Percentiles rank a stretch among this genome's conserved stretches.
Evolutionary conservation across 2,113 vertebrate genomes (phyloP).

Genomic region (Varanus komodoensis): DNA sequence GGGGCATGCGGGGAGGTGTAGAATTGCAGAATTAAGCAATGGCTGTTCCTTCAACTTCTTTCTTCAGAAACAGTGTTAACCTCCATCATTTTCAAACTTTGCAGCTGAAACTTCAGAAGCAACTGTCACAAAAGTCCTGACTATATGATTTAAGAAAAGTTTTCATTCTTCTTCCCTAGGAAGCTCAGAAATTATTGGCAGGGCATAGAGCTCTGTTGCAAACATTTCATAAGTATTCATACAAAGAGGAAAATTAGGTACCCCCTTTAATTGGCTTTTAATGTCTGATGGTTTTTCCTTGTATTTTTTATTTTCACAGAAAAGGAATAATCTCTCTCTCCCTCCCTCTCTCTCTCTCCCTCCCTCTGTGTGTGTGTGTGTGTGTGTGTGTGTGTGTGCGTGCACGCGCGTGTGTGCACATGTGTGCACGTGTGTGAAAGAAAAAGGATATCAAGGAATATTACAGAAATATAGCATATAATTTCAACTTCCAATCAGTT

Average conservation of each 20-base stretch:
- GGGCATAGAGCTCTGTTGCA: conserved; percentile 59
- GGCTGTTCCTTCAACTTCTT: background rate
- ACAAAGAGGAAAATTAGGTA: conserved; percentile 58
- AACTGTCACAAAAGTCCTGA: conserved; percentile 5
- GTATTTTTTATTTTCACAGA: no score
- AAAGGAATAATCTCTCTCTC: no score
- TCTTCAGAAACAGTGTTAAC: background rate
- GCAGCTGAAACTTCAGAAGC: conserved; percentile 31
- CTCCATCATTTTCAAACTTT: background rate
- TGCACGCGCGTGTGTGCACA: no score
- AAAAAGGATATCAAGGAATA: no score
- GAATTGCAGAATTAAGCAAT: background rate
- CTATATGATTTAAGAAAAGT: conserved; percentile 47
- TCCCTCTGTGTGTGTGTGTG: no score
- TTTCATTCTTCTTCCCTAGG: conserved; percentile 55
- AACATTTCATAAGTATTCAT: conserved; percentile 70
- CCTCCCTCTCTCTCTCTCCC: no score
- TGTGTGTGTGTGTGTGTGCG: no score
- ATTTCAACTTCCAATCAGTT: no score
- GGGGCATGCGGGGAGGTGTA: no score
- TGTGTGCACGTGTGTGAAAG: no score
- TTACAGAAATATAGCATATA: no score
- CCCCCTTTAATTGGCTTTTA: conserved; percentile 54
- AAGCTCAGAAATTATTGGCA: conserved; percentile 58
- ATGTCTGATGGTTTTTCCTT: background rate